Base-by-base conservation (phyloP, 2,888 invertebrate genomes). In the Heteropelma amictum region DNA sequence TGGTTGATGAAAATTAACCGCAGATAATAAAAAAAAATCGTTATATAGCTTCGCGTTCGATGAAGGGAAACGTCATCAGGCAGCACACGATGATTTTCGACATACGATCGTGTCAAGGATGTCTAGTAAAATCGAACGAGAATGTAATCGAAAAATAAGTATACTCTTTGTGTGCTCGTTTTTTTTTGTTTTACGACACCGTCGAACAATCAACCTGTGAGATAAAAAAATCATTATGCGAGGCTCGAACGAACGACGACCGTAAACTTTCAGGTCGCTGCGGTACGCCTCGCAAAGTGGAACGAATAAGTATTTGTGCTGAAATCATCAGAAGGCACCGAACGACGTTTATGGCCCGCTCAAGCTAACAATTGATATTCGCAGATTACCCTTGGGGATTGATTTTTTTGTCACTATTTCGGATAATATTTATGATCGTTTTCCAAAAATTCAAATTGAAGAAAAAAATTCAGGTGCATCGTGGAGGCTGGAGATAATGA, bases 61-160 rank as follows among this genome's bases (percentile, higher is more conserved):
- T 30, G 35, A 19, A 35, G 54, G 56, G 17, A 40, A 69, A 17
- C 19, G 60, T 17, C 49, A 26, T 72, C 38, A 23, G n/a, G n/a
- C n/a, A n/a, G n/a, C n/a, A 65, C 30, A 51, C 64, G 21, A 12
- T 8, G 6, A 30, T 26, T 33, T 33, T n/a, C 35, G 6, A 42
- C 30, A 8, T 23, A 45, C 17, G 35, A 60, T 4, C 68, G 70
- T 64, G 64, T 64, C 73, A 74, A 74, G 73, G 64, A 49, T 64
- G 35, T 6, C n/a, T 40, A 53, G 40, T 19, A 54, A 65, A 47
- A 38, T 51, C 7, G 21, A 72, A 40, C 30, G 51, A 8, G 23
- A 45, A 12, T 19, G 7, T n/a, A 45, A 19, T 19, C 26, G 30
- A 28, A 14, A 19, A 10, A 19, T 19, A 17, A 7, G 54, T 28